Conservation (phyloP, 2,797 vertebrate species). For the Girardinus metallicus region DNA sequence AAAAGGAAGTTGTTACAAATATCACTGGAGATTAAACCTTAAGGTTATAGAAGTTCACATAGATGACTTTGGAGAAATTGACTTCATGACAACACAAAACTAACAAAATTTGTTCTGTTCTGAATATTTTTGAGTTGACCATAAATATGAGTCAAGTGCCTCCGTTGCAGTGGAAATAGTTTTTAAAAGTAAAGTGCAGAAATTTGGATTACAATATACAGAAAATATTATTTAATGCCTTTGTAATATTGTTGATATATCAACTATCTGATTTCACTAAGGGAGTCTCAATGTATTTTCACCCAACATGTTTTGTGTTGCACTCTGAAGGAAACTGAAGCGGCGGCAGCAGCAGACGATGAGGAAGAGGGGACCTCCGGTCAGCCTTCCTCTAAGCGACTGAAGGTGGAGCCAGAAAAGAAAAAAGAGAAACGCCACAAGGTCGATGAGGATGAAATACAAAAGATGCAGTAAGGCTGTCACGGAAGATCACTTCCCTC, state of each 20-base stretch:
- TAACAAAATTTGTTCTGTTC: neutral
- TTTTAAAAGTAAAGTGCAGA: neutral
- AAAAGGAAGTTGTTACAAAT: neutral
- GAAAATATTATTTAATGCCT: neutral
- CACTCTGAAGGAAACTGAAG: conserved; percentile 57
- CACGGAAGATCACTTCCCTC: neutral
- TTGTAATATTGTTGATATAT: neutral
- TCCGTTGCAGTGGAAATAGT: neutral
- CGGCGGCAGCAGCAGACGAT: conserved; percentile 66
- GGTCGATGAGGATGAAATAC: conserved; percentile 98
- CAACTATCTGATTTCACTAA: neutral
- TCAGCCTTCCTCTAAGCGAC: conserved; percentile 82
- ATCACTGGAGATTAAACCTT: neutral
- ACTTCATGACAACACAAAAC: neutral
- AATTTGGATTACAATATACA: neutral
- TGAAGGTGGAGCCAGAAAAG: conserved; percentile 92
- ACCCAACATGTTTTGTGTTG: conserved; percentile 5
- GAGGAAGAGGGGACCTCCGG: conserved; percentile 84
- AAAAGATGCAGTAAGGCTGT: conserved; percentile 96
- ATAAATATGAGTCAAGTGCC: neutral
- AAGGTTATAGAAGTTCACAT: neutral
- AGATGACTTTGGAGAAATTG: neutral
- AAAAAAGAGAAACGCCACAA: conserved; percentile 95
- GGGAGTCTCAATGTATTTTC: neutral
- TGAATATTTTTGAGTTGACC: neutral